Conservation (phyloP, 2,113 vertebrate genomes). For the Connochaetes taurinus region DNA sequence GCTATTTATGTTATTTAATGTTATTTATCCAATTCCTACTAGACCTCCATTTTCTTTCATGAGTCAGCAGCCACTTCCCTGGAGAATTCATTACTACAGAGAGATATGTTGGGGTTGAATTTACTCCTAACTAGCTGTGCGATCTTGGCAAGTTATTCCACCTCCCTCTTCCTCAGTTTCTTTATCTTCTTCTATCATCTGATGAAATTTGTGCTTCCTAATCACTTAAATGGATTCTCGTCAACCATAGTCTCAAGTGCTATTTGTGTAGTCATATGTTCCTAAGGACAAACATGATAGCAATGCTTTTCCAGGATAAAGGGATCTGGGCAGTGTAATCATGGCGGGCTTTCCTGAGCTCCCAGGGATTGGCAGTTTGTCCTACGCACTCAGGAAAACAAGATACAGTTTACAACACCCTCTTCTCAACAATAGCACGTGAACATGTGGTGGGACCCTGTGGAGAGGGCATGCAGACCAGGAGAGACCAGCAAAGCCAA, state of each 20-base stretch:
- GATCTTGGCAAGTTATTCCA: not conserved
- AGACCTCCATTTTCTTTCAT: not conserved
- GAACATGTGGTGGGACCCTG: rapidly evolving
- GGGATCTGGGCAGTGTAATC: not conserved
- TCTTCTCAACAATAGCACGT: not conserved
- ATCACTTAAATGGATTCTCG: not conserved
- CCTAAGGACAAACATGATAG: not conserved
- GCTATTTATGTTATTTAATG: not conserved
- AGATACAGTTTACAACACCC: not conserved
- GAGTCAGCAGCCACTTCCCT: not conserved
- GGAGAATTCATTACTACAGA: not conserved
- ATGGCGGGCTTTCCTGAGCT: not conserved
- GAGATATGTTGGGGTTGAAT: not conserved
- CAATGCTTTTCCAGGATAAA: not conserved
- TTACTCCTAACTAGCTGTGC: not conserved
- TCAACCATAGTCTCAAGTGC: not conserved
- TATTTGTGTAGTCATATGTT: not conserved
- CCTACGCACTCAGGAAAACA: not conserved
- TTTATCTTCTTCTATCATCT: not conserved
- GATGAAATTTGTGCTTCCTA: not conserved
- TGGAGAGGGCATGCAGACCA: not conserved
- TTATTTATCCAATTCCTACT: not conserved
- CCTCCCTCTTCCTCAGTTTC: not conserved
- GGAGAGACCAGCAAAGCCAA: not conserved
- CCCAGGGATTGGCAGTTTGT: not conserved